Conservation (phyloP, 2,113 vertebrate genomes). For the Spermophilus dauricus region DNA sequence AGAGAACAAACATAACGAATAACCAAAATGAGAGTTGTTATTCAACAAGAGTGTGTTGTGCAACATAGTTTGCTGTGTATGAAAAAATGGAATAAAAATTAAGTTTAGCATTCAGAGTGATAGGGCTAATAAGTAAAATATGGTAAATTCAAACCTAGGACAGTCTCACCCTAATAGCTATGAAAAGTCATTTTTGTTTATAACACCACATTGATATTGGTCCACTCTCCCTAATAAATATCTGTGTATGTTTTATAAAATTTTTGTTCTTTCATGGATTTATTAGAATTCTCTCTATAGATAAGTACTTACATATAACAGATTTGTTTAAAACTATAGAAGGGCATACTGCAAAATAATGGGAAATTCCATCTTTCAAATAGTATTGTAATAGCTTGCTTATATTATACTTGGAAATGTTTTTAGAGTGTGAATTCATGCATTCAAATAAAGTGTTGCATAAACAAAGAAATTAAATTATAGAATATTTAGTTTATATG, state of each 20-base stretch:
- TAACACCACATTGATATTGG: background rate
- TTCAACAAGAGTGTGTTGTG: background rate
- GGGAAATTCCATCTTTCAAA: background rate
- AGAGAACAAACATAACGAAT: background rate
- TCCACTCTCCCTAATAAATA: background rate
- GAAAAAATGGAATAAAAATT: background rate
- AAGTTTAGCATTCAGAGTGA: background rate
- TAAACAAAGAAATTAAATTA: conserved; percentile 31
- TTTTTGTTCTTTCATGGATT: background rate
- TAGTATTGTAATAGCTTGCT: background rate
- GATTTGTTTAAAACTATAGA: background rate
- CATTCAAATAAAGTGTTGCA: background rate
- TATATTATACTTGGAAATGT: conserved; percentile 6
- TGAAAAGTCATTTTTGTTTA: background rate
- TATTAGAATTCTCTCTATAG: background rate
- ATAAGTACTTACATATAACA: background rate
- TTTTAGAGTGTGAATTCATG: background rate
- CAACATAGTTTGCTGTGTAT: background rate
- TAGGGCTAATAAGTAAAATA: background rate
- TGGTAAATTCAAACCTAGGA: background rate
- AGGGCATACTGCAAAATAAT: background rate
- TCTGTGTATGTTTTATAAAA: background rate
- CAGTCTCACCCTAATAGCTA: background rate
- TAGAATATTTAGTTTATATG: conserved; percentile 57
- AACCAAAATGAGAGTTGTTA: background rate